Percentiles rank a stretch among this genome's conserved stretches.
Evolutionary conservation across 2,113 vertebrate genomes (phyloP).

Genomic region (Macroglossus sobrinus): DNA sequence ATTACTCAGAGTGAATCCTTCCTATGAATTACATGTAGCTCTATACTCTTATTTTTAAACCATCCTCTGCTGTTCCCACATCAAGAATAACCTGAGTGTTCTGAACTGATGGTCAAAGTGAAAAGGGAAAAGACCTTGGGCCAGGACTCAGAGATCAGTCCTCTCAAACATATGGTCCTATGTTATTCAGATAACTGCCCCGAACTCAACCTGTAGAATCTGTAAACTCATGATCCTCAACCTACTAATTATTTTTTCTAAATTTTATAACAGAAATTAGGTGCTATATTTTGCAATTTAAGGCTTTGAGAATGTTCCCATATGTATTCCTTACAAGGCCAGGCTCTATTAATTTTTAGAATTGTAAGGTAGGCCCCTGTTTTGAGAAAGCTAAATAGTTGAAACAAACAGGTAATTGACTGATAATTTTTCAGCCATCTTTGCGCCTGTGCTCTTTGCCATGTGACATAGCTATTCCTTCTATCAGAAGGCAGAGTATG

Average conservation of each 20-base stretch:
- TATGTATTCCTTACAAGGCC: neutral
- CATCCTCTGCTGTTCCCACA: neutral
- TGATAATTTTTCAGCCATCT: neutral
- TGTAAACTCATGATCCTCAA: neutral
- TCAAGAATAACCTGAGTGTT: neutral
- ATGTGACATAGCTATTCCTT: neutral
- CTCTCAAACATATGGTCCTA: neutral
- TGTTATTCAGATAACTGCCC: neutral
- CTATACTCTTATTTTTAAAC: neutral
- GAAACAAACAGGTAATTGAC: neutral
- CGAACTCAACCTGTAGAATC: neutral
- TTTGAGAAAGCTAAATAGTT: neutral
- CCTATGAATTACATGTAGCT: neutral
- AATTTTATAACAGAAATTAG: neutral
- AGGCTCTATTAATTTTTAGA: neutral
- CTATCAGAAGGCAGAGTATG: neutral
- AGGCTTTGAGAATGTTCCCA: neutral
- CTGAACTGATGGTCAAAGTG: neutral
- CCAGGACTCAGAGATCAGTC: neutral
- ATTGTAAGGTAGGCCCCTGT: neutral
- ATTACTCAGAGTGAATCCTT: conserved; percentile 30
- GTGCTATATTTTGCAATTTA: neutral
- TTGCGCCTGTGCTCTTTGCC: neutral
- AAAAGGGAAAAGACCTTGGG: neutral
- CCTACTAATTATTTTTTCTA: neutral